A percentile compares a stretch with the other conserved stretches of the same genome.
These are phyloP conservation scores for Neoniphon sammara DNA, from an alignment of 2,797 vertebrate genomes.

Conservation along the genomic window DNA sequence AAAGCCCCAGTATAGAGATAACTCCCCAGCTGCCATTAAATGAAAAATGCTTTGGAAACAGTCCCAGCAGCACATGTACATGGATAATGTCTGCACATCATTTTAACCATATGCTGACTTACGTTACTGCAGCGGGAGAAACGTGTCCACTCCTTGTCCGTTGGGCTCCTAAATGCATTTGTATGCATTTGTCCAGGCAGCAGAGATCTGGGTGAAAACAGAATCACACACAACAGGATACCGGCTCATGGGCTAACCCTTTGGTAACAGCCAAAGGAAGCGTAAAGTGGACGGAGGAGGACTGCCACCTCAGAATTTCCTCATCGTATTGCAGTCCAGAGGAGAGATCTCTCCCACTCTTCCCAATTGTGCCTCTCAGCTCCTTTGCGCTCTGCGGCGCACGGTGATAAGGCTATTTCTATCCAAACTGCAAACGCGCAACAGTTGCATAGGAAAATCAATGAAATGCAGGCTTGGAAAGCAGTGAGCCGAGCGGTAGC, in stretches of 20 bases:
- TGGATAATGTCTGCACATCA: conserved; percentile 13
- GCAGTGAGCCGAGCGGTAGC: conserved; percentile 16
- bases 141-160: conserved; percentile 97
- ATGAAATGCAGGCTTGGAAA: conserved; percentile 11
- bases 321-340: conserved; percentile 73
- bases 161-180: conserved; percentile 99
- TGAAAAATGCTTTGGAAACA: background rate
- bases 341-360: conserved; percentile 62
- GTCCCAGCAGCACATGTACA: conserved; percentile 15
- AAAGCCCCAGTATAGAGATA: conserved; percentile 27
- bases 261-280: conserved; percentile 73
- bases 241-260: conserved; percentile 85
- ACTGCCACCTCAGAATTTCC: conserved; percentile 75
- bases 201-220: conserved; percentile 93
- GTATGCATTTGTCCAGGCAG: conserved; percentile 99
- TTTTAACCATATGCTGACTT: conserved; percentile 79
- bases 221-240: conserved; percentile 86
- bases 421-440: conserved; percentile 70
- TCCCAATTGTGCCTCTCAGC: conserved; percentile 33
- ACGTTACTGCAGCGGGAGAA: conserved; percentile 90
- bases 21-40: conserved; percentile 14
- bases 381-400: conserved; percentile 71
- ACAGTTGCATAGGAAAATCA: conserved; percentile 44
- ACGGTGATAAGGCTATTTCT: conserved; percentile 55
- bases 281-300: conserved; percentile 51